These are phyloP conservation scores for Sturnira hondurensis DNA, from an alignment of 2,113 vertebrate genomes.

Conservation along the genomic window DNA sequence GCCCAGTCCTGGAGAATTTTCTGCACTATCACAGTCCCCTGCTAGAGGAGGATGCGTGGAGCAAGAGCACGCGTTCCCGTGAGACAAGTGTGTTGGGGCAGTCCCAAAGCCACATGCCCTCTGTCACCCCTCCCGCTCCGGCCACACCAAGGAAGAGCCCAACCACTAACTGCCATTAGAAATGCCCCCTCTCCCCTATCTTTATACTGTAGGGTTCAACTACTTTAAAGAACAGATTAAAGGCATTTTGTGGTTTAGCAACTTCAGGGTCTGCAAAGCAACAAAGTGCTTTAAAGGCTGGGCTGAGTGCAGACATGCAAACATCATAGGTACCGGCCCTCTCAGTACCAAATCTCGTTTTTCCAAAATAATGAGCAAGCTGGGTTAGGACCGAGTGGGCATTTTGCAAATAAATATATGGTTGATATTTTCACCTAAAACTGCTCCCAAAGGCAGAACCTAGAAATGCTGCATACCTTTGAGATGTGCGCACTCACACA, in stretches of 20 bases:
- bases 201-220: not conserved
- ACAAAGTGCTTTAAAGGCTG: not conserved
- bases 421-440: not conserved
- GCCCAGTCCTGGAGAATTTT: not conserved
- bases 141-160: not conserved
- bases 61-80: not conserved
- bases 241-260: conserved; percentile 7
- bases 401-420: conserved; percentile 30
- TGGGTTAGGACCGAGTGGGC: not conserved
- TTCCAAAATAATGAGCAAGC: conserved; percentile 15
- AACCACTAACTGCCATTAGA: not conserved
- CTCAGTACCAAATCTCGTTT: not conserved
- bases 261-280: not conserved
- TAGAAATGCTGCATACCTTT: not conserved
- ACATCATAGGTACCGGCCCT: not conserved
- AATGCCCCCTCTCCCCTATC: not conserved
- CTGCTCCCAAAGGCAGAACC: not conserved
- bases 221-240: not conserved
- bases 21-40: not conserved
- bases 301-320: not conserved
- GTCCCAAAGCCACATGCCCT: not conserved
- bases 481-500: not conserved
- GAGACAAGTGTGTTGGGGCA: not conserved
- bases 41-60: not conserved
- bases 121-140: not conserved